phyloP scores from a whole-genome alignment of 1,140 invertebrate genomes.

The Hestina assimilis region DNA sequence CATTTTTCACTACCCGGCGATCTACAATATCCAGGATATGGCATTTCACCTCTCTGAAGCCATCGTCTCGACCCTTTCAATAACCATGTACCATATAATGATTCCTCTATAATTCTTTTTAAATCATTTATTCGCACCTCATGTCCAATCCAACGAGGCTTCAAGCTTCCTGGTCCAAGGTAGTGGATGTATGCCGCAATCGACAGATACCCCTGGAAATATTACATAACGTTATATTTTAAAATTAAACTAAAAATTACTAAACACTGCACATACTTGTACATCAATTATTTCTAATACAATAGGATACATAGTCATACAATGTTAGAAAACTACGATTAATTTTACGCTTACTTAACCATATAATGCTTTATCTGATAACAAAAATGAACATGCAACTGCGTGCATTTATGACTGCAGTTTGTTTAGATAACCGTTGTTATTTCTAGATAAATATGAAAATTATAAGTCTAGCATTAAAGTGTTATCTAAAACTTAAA shows the following conservation, averaged over 20 bases:
- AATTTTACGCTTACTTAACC: constrained; percentile 14
- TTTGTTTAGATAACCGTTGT: not conserved
- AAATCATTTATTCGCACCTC: constrained; percentile 27
- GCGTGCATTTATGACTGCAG: not conserved
- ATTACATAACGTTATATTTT: not conserved
- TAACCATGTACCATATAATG: constrained; percentile 9
- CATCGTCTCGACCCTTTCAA: constrained; percentile 43
- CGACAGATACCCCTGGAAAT: constrained; percentile 41
- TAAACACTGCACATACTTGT: constrained; percentile 9
- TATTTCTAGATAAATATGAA: not conserved
- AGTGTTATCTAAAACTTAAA: no score
- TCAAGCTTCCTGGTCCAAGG: constrained; percentile 43
- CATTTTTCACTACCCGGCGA: constrained; percentile 49
- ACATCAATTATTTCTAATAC: constrained; percentile 20
- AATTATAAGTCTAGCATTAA: no score
- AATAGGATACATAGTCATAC: constrained; percentile 18
- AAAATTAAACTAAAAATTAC: not conserved
- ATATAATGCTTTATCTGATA: constrained; percentile 11
- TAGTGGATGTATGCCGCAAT: constrained; percentile 48
- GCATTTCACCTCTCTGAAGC: constrained; percentile 50
- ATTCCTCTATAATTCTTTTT: constrained; percentile 15
- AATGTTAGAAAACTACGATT: not conserved
- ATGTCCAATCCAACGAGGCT: constrained; percentile 25
- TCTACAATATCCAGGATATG: constrained; percentile 66
- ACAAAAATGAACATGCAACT: constrained; percentile 2